Base-by-base conservation (phyloP, 1,140 invertebrate species). In the Neodiprion pinetum region DNA sequence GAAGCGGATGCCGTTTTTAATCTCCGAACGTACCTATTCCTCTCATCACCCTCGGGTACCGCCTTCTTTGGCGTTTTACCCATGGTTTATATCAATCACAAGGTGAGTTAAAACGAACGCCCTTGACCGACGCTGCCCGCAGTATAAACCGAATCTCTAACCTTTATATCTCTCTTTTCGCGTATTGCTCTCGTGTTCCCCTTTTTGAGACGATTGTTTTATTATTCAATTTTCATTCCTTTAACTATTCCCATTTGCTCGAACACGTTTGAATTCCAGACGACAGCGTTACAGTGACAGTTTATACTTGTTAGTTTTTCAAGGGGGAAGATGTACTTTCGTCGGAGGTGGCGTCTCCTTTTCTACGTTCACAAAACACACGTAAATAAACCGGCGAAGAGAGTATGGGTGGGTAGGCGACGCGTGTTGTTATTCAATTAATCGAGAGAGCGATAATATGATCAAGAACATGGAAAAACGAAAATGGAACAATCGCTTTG, bases 21-120 rank as follows among this genome's bases (percentile, higher is more conserved):
- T 73, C 82, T 85, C 76, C 80, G 78, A 81, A 78, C 79, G 79
- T 80, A 80, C 75, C 79, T 78, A 84, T 84, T 82, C 78, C 83
- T 85, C 84, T 85, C 84, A 84, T 85, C 83, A 78, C 83, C 84
- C 78, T 83, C 83, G 82, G 83, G 78, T 76, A 80, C 77, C 81
- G 83, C 82, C 78, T 83, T 84, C 83, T 84, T 84, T 81, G 83
- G 80, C 79, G 81, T 79, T 82, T 85, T 85, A 85, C 81, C 79
- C 83, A 85, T 85, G 68, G 53, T 73, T 75, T 71, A 53, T 53
- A 1, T 53, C n/a, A 53, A 11, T 10, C 50, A n/a, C 17, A 21
- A 21, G 17, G 17, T 21, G 17, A 21, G 17, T 21, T 21, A 21
- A 21, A 21, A 21, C 0, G 17, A 21, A 21, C 17, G 17, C 17